These are phyloP conservation scores for Phymorhynchus buccinoides DNA, from an alignment of 1,140 invertebrate species.

Conservation along the genomic window DNA sequence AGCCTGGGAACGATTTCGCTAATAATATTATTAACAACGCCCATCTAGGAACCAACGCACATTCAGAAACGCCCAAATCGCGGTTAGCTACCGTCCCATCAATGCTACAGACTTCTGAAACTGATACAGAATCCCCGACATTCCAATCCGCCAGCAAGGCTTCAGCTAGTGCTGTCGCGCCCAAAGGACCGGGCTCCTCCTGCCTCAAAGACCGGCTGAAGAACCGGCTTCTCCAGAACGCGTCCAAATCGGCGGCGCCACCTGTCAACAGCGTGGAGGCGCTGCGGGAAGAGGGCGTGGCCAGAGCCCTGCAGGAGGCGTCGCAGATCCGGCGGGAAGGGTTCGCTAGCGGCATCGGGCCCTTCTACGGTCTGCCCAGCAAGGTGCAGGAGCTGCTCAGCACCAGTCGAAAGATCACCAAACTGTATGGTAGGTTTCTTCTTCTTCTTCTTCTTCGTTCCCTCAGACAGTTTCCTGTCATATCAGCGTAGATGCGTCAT, in stretches of 20 bases:
- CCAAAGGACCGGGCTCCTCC: neutral
- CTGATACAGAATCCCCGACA: too few relatives aligned
- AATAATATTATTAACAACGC: too few relatives aligned
- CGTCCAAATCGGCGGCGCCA: slow-evolving; percentile 43
- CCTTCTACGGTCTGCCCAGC: slow-evolving; percentile 83
- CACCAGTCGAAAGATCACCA: slow-evolving; percentile 79
- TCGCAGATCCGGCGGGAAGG: slow-evolving; percentile 52
- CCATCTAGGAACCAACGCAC: too few relatives aligned
- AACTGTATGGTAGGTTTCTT: slow-evolving; percentile 64
- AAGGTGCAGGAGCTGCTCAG: slow-evolving; percentile 80
- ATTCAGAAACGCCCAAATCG: too few relatives aligned
- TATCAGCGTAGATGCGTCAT: too few relatives aligned
- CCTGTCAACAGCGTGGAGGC: slow-evolving; percentile 47
- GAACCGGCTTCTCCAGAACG: slow-evolving; percentile 58
- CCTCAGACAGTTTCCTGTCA: too few relatives aligned
- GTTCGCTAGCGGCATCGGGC: slow-evolving; percentile 58
- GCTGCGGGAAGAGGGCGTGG: slow-evolving; percentile 48
- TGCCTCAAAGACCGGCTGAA: slow-evolving; percentile 61
- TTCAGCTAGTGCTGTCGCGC: too few relatives aligned
- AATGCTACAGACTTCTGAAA: too few relatives aligned
- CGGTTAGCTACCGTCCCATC: too few relatives aligned
- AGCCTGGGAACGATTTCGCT: too few relatives aligned
- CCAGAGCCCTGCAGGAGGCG: slow-evolving; percentile 49
- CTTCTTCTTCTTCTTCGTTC: too few relatives aligned
- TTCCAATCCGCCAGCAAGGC: too few relatives aligned